These are phyloP conservation scores for Catostomus latipinnis DNA, from an alignment of 2,797 vertebrate genomes.

Conservation along the genomic window DNA sequence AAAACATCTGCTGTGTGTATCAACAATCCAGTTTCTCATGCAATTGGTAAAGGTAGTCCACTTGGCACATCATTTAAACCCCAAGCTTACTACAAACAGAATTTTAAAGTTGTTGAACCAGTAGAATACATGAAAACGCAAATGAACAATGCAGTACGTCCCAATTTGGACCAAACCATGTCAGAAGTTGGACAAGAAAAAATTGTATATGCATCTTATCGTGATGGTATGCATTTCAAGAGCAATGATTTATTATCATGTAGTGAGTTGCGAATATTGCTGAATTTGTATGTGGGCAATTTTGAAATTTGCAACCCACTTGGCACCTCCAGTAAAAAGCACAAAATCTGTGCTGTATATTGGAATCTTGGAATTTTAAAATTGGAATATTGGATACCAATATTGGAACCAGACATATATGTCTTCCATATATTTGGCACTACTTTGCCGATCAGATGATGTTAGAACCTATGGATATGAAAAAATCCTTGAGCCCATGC, in stretches of 20 bases:
- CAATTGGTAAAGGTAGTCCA: too few relatives aligned
- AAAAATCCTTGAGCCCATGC: not conserved
- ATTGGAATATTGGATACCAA: too few relatives aligned
- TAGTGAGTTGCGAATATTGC: not conserved
- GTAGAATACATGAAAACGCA: not conserved
- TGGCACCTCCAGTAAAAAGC: constrained; percentile 1
- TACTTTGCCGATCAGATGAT: constrained; percentile 1
- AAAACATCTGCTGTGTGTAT: not conserved
- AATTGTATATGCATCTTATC: not conserved
- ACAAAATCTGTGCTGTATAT: constrained; percentile 14
- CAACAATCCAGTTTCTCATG: too few relatives aligned
- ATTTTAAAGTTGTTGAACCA: too few relatives aligned
- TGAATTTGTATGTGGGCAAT: constrained; percentile 1
- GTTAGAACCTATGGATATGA: constrained; percentile 9
- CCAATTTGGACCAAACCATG: not conserved
- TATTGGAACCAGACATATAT: too few relatives aligned
- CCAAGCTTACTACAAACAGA: too few relatives aligned
- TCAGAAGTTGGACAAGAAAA: too few relatives aligned
- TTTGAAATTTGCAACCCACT: constrained; percentile 1
- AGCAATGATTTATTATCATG: too few relatives aligned
- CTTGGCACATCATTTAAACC: too few relatives aligned
- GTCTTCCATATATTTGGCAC: constrained; percentile 3
- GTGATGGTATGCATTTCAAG: too few relatives aligned
- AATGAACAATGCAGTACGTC: too few relatives aligned
- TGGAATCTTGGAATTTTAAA: not conserved